These are phyloP conservation scores for Mylabris sibirica DNA, from an alignment of 2,888 invertebrate genomes.

Conservation along the genomic window DNA sequence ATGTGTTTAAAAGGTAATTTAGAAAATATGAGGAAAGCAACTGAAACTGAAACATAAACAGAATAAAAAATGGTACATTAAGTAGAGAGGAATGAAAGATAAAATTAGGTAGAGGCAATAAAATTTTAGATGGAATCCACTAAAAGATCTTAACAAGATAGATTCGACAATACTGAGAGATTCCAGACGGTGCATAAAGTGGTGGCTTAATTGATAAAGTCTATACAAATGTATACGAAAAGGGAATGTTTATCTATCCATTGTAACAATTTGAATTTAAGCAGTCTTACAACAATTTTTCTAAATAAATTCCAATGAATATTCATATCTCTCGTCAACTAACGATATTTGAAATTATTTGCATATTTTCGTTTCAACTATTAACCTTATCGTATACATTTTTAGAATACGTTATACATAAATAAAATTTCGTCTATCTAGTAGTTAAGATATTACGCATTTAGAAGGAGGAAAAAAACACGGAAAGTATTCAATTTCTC, in stretches of 20 bases:
- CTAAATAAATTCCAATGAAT: neutral
- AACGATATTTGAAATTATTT: conserved; percentile 3
- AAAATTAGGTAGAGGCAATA: conserved; percentile 12
- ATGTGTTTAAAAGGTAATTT: conserved; percentile 1
- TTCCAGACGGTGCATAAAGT: neutral
- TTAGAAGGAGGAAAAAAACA: conserved; percentile 17
- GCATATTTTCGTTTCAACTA: conserved; percentile 8
- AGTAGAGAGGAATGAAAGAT: neutral
- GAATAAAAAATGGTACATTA: neutral
- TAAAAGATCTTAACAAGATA: conserved; percentile 10
- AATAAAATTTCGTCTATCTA: conserved; percentile 18
- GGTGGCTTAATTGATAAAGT: conserved; percentile 5
- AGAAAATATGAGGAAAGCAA: neutral
- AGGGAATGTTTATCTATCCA: neutral
- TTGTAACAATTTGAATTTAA: neutral
- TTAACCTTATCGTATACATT: conserved; percentile 1
- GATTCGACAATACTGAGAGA: neutral
- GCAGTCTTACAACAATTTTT: neutral
- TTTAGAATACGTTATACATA: conserved; percentile 17
- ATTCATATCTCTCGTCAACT: neutral
- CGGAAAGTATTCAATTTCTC: conserved; percentile 10
- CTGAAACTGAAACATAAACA: neutral
- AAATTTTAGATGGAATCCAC: conserved; percentile 10
- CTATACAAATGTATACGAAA: neutral
- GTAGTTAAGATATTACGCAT: neutral